Evolutionary conservation across 2,797 vertebrate genomes (phyloP).

Genomic region (Megaceryle alcyon): DNA sequence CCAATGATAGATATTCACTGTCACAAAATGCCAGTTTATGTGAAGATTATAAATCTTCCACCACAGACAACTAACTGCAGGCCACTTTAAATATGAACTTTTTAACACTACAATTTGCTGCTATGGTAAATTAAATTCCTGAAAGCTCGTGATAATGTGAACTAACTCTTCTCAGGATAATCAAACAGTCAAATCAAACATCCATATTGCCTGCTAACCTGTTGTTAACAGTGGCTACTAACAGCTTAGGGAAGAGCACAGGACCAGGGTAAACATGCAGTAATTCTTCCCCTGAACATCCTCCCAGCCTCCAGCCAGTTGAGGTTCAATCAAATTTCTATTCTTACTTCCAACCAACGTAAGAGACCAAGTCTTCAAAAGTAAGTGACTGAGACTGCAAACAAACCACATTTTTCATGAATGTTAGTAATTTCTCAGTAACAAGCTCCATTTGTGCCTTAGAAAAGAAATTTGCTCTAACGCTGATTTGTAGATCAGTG

Average conservation of each 20-base stretch:
- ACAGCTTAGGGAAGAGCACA: not conserved
- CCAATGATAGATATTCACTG: conserved; percentile 27
- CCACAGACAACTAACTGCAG: not conserved
- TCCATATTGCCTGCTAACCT: not conserved
- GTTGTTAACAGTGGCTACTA: not conserved
- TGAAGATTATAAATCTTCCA: conserved; percentile 25
- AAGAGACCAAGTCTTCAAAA: not conserved
- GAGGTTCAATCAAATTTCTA: not conserved
- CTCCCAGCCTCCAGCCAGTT: not conserved
- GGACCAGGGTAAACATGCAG: not conserved
- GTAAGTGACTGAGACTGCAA: not conserved
- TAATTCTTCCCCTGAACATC: not conserved
- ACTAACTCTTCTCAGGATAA: not conserved
- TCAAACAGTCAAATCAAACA: not conserved
- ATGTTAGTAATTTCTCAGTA: not conserved
- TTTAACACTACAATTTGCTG: not conserved
- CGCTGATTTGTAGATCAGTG: not conserved
- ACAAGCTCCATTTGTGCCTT: not conserved
- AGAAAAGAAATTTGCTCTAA: not conserved
- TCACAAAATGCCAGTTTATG: conserved; percentile 32
- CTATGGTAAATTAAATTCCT: not conserved
- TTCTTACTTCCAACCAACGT: not conserved
- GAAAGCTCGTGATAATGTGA: not conserved
- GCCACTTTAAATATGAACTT: not conserved
- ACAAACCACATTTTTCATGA: not conserved